Base-by-base conservation (phyloP, 2,888 invertebrate genomes). In the Epistrophella euchroma region DNA sequence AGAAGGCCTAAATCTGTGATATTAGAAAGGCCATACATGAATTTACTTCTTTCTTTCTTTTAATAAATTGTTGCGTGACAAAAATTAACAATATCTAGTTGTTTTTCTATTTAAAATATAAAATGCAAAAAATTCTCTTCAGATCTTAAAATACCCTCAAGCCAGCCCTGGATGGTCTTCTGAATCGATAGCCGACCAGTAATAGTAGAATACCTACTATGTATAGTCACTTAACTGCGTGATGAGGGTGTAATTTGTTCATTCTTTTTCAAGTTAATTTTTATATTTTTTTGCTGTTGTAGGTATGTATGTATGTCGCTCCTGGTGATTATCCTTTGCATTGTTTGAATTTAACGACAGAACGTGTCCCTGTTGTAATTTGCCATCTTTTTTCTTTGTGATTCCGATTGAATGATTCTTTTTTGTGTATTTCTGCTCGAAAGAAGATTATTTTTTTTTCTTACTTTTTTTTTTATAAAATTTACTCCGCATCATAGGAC, bases 371-470 rank as follows among this genome's bases (percentile, higher is more conserved):
- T 71, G 77, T 70, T 86, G 86, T 86, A 86, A 86, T 86, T 86
- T 86, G 86, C 86, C 86, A 86, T 86, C 86, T 86, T 86, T 86
- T 81, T 82, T 82, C 86, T 86, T 86, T 86, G 86, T 86, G 77
- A 74, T 82, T 86, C 82, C 86, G 58, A 86, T 82, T 82, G 82
- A 86, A 86, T 78, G 86, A 45, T 77, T 86, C 66, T 58, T 72
- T 71, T 84, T 64, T 64, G 50, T 50, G 32, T n/a, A n/a, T 25
- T 37, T 17, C 19, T 37, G n/a, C 15, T 56, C 11, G 50, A 68
- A 64, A 62, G 37, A 47, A 35, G 60, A 71, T 47, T 55, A 3
- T 25, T 75, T 70, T 70, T 28, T 58, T 25, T 11, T n/a, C 17
- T 19, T 25, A 4, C 4, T 22, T 75, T 70, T 70, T 37, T 60